Conservation (phyloP, 2,797 vertebrate species). For the Myotis myotis region DNA sequence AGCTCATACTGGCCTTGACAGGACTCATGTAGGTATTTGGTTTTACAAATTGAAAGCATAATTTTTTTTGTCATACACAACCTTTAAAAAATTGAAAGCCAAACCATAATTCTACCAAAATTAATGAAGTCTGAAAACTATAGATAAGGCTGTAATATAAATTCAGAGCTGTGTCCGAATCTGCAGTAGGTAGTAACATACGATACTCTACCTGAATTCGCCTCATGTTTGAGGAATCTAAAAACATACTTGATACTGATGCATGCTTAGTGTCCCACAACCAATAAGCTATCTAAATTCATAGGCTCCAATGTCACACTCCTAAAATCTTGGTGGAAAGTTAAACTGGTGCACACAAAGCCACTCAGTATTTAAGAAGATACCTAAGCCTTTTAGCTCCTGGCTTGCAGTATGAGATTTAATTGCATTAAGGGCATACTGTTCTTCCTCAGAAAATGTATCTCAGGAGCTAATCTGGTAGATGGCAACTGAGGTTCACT, state of each 20-base stretch:
- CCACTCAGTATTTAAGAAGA: slow-evolving; percentile 79
- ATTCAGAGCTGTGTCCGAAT: slow-evolving; percentile 80
- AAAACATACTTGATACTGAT: slow-evolving; percentile 82
- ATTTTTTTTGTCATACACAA: slow-evolving; percentile 82
- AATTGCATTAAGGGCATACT: slow-evolving; percentile 77
- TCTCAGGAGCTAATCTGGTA: slow-evolving; percentile 67
- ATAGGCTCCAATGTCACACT: slow-evolving; percentile 86
- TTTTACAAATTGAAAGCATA: slow-evolving; percentile 84
- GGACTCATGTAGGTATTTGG: slow-evolving; percentile 77
- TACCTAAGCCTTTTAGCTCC: slow-evolving; percentile 78
- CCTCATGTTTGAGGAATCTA: slow-evolving; percentile 82
- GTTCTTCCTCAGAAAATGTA: slow-evolving; percentile 75
- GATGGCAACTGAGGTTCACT: slow-evolving; percentile 59
- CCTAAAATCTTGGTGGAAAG: slow-evolving; percentile 85
- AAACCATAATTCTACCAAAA: slow-evolving; percentile 82
- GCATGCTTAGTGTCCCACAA: slow-evolving; percentile 87
- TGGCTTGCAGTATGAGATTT: slow-evolving; percentile 60
- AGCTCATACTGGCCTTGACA: slow-evolving; percentile 75
- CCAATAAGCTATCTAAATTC: slow-evolving; percentile 91
- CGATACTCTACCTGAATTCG: slow-evolving; percentile 82
- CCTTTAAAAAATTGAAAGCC: slow-evolving; percentile 81
- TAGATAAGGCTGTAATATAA: slow-evolving; percentile 81
- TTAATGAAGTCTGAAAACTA: slow-evolving; percentile 86
- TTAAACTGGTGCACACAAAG: slow-evolving; percentile 81
- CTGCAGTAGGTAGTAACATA: slow-evolving; percentile 73